Evolutionary conservation across 2,888 invertebrate genomes (phyloP).

Genomic region (Lycia hirtaria): DNA sequence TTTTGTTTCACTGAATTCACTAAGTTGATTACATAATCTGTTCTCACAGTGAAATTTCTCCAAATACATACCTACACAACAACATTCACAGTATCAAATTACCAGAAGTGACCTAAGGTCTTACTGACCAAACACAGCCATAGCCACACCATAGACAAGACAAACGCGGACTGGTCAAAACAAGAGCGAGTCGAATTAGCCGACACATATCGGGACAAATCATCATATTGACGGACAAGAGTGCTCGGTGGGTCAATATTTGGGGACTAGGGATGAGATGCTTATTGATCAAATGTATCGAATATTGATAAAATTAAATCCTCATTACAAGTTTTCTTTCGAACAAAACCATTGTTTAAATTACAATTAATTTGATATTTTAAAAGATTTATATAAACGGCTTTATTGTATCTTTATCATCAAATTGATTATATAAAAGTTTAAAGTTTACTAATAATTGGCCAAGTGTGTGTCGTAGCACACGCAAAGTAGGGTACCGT

Average conservation of each 20-base stretch:
- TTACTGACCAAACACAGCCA: neutral
- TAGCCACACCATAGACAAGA: neutral
- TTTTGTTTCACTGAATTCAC: too few relatives aligned
- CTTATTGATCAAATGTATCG: slow-evolving; percentile 23
- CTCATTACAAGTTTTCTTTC: neutral
- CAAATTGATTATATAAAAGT: too few relatives aligned
- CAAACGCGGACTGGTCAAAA: slow-evolving; percentile 20
- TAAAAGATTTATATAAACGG: too few relatives aligned
- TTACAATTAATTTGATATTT: too few relatives aligned
- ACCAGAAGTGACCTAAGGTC: neutral
- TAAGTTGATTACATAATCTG: too few relatives aligned
- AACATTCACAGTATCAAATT: neutral
- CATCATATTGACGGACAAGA: slow-evolving; percentile 47
- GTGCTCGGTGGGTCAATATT: slow-evolving; percentile 74
- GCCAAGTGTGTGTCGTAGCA: too few relatives aligned
- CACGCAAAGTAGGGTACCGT: too few relatives aligned
- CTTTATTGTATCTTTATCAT: too few relatives aligned
- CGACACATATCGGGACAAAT: slow-evolving; percentile 37
- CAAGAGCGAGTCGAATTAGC: slow-evolving; percentile 38
- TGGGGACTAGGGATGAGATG: slow-evolving; percentile 54
- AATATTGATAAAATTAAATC: slow-evolving; percentile 39
- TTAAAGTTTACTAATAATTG: too few relatives aligned
- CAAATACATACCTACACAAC: too few relatives aligned
- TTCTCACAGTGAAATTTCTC: too few relatives aligned
- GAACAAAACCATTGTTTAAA: neutral